Evolutionary conservation across 2,888 invertebrate species (phyloP).

Genomic region (Eupithecia pulchellata): DNA sequence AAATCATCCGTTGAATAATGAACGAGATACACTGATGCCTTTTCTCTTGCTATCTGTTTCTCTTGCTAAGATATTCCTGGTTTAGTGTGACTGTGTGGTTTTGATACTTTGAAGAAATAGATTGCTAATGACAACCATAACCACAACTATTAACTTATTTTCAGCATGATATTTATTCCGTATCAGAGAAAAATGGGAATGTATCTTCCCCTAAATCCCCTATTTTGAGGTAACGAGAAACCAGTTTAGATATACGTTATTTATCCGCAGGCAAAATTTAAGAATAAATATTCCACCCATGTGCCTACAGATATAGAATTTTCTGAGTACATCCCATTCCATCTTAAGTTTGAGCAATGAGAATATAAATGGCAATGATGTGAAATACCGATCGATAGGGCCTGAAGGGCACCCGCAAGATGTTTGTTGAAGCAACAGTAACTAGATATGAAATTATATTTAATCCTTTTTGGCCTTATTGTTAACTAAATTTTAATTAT

Average conservation of each 20-base stretch:
- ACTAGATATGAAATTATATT: conserved; percentile 33
- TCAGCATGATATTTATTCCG: too few species aligned
- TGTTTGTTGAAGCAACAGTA: conserved; percentile 19
- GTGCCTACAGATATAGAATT: conserved; percentile 30
- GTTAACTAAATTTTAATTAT: too few species aligned
- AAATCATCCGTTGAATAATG: conserved; percentile 67
- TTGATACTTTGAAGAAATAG: conserved; percentile 42
- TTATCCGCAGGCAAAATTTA: not conserved
- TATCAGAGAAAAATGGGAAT: not conserved
- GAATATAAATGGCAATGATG: conserved; percentile 30
- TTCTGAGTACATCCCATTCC: conserved; percentile 34
- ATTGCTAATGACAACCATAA: too few species aligned
- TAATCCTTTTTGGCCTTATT: too few species aligned
- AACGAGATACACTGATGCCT: conserved; percentile 42
- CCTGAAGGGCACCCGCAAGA: conserved; percentile 15
- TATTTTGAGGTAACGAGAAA: not conserved
- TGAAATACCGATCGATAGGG: conserved; percentile 21
- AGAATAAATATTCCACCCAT: conserved; percentile 16
- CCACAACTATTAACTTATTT: too few species aligned
- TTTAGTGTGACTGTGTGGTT: conserved; percentile 36
- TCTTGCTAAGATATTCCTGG: conserved; percentile 17
- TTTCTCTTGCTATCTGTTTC: conserved; percentile 29
- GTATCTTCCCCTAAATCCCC: not conserved
- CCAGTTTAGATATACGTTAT: not conserved
- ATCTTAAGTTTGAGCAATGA: conserved; percentile 26